Conservation (phyloP, 64 coral and sea anemone genomes). For the Actinia equina region DNA sequence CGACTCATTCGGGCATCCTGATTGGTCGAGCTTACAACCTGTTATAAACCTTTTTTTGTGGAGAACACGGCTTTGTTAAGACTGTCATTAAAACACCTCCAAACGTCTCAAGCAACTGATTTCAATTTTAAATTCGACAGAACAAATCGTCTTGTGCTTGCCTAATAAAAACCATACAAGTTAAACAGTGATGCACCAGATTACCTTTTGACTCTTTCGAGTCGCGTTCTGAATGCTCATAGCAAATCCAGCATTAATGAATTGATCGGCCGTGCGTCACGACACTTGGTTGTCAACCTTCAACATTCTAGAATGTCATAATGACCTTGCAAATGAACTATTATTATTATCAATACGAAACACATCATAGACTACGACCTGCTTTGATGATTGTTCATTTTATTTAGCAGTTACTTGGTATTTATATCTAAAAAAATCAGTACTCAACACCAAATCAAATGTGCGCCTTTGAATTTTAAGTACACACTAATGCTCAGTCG, state of each 20-base stretch:
- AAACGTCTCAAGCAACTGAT: background rate
- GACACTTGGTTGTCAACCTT: background rate
- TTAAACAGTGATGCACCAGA: background rate
- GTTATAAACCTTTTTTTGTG: conserved; percentile 23
- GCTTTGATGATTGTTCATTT: background rate
- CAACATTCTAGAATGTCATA: conserved; percentile 10
- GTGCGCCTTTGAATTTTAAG: background rate
- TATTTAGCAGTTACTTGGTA: background rate
- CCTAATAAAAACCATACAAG: background rate
- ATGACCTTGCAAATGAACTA: conserved; percentile 10
- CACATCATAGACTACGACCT: background rate
- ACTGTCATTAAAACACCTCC: background rate
- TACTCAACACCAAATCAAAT: background rate
- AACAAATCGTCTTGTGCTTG: background rate
- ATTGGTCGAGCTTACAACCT: conserved; percentile 19
- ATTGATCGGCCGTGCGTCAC: background rate
- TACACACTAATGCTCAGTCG: background rate
- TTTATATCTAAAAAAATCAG: background rate
- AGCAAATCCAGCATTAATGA: conserved; percentile 3
- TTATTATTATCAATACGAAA: background rate
- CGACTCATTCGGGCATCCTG: background rate
- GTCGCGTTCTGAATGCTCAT: background rate
- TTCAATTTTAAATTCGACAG: background rate
- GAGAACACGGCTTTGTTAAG: conserved; percentile 12
- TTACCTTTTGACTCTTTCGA: background rate